Evolutionary conservation across 64 coral and sea anemone species (phyloP), one percentile per base, ranked within the genome.

Genomic region (Pachyseris speciosa): DNA sequence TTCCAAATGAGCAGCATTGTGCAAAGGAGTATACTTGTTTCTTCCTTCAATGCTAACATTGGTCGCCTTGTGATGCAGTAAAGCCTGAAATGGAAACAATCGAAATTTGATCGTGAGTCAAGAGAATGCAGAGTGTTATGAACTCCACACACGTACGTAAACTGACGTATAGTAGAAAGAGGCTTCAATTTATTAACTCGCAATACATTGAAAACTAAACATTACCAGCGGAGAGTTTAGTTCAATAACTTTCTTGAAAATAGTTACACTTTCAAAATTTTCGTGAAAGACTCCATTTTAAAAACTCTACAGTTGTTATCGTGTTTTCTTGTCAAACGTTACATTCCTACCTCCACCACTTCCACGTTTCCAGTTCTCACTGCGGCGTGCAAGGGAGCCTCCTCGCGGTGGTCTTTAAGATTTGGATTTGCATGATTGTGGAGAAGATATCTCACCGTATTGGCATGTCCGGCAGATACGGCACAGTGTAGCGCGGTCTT

Each of bases 311-410:
- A n/a, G n/a, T n/a, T n/a, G n/a, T n/a, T n/a, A n/a, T n/a, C n/a
- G n/a, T n/a, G n/a, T n/a, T n/a, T n/a, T n/a, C n/a, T n/a, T n/a
- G n/a, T n/a, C n/a, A n/a, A n/a, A n/a, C n/a, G n/a, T n/a, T 37
- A 19, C 19, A 80, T 6, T 17, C 15, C 44, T 61, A 96, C 95
- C 95, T 96, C 95, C 33, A 96, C 91, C 10, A 96, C 64, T 52
- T 96, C 95, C 0, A 93, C 59, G 76, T 96, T 96, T 53, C 95
- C 95, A 44, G 95, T 96, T 15, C 95, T 83, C 22, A 96, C 95
- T 9, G 95, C 95, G 0, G 85, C 91, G 55, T 96, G 95, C 45
- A 96, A 61, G 4, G 95, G 86, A 11, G 95, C 91, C 29, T 96
- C 95, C 38, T 96, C 91, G 16, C 95, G 66, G 64, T 96, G 95